Evolutionary conservation across 2,797 vertebrate genomes (phyloP), one percentile per base, ranked within the genome.

Genomic region (Cetoscarus ocellatus): DNA sequence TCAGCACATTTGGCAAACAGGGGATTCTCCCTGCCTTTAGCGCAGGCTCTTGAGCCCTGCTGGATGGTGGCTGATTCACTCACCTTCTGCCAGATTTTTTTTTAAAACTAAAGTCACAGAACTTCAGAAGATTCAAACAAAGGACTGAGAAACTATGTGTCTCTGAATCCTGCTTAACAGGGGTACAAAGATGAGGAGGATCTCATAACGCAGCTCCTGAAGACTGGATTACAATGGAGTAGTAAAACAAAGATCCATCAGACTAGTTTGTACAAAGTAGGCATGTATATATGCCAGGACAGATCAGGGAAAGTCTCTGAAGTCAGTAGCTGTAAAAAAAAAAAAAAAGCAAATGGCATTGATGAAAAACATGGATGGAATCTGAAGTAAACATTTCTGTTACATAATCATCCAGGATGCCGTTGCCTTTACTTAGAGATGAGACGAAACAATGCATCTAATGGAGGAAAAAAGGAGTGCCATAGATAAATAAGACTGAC

Each of bases 1-100:
- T 87, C 74, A 85, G 84, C 72, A 76, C 7, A 11, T 63, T 67
- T 82, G 82, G 82, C 86, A 86, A 91, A 91, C 18, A 42, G 44
- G 47, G 83, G 80, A 86, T 83, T 89, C 74, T 89, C 77, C 77
- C 65, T 78, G 73, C 66, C 61, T 78, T 74, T 74, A 68, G 58
- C 67, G 73, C 36, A 55, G 70, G 54, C 78, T 73, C 64, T 77
- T 49, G 68, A 74, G 60, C 66, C 58, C 38, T 60, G 73, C 63
- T 86, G 75, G 75, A 84, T 83, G 73, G 54, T 70, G 75, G 67
- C 88, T 88, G 61, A 82, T 73, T 58, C 66, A 78, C 39, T 60
- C 53, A 77, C 44, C 51, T 62, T 47, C 51, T 72, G 82, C 66
- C 77, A 80, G 60, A 51, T 63, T 70, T 39, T 43, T 70, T 55